These are phyloP conservation scores for Phoxinus dragarum DNA, from an alignment of 2,797 vertebrate species.

Conservation along the genomic window DNA sequence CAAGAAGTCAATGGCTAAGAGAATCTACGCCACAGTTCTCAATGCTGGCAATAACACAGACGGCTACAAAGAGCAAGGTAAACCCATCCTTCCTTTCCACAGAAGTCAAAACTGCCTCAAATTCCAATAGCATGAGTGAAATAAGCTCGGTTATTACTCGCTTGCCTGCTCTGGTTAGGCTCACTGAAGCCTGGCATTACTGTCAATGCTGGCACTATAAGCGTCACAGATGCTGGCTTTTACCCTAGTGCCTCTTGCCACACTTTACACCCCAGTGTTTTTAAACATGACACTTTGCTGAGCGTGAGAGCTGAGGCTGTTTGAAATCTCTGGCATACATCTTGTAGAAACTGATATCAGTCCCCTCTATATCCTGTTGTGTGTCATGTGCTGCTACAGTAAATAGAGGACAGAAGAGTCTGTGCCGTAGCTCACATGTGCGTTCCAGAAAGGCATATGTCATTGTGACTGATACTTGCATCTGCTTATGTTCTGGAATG, in stretches of 20 bases:
- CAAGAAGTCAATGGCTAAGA: conserved; percentile 86
- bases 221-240: conserved; percentile 45
- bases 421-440: not conserved
- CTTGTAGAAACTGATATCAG: not conserved
- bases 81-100: not conserved
- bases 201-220: conserved; percentile 20
- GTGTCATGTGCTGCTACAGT: conserved; percentile 8
- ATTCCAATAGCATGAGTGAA: conserved; percentile 5
- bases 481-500: not conserved
- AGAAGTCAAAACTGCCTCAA: not conserved
- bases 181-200: conserved; percentile 7
- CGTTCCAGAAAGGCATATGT: conserved; percentile 7
- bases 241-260: conserved; percentile 63
- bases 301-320: not conserved
- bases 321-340: not conserved
- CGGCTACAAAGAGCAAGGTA: conserved; percentile 96
- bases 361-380: not conserved
- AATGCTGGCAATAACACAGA: conserved; percentile 95
- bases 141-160: conserved; percentile 15
- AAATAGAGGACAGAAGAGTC: not conserved
- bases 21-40: conserved; percentile 91
- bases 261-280: conserved; percentile 46
- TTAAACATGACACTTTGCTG: conserved; percentile 39
- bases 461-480: not conserved
- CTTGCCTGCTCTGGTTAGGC: not conserved